Base-by-base conservation (phyloP, 1,140 invertebrate genomes). In the Oryctes rhinoceros region DNA sequence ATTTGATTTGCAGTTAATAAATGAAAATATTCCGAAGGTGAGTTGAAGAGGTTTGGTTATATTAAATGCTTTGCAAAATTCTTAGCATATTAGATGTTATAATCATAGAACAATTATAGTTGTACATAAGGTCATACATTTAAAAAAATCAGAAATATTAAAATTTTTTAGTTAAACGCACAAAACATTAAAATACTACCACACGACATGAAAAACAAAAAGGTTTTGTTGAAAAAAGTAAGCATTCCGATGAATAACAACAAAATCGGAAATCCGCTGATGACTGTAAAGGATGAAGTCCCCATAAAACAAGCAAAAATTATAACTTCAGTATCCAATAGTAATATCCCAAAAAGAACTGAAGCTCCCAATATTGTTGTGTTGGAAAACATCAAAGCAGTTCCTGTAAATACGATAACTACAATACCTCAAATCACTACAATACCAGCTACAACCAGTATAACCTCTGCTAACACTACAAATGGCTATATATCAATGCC, bases 321-420 rank as follows among this genome's bases (percentile, higher is more conserved):
- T 76, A 35, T 76, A 7, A 76, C 18, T n/a, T n/a, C 37, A 3
- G 47, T n/a, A 5, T 13, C 37, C 2, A 76, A 76, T 3, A 10
- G 75, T 47, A 71, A 6, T 71, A 71, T 71, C 3, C 65, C 65
- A 15, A 71, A 71, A 71, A 77, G 44, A 3, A 37, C 1, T 10
- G 24, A 71, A 5, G 24, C 65, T 3, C 65, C 65, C 18, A 85
- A 84, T 37, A 80, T 85, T 18, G 81, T 86, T n/a, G 79, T 86
- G 48, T 79, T 85, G 74, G 84, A 86, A 78, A 85, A 83, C 78
- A 78, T 84, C 24, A 53, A 47, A 6, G 75, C 78, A n/a, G 80
- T 83, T 37, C 82, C 82, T 18, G 62, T 83, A 30, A 44, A 79
- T 39, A 53, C 79, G 3, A 71, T 71, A 74, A 78, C 83, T 18